These are phyloP conservation scores for Polydrusus pterygomalis DNA, from an alignment of 2,888 invertebrate species.

Conservation along the genomic window DNA sequence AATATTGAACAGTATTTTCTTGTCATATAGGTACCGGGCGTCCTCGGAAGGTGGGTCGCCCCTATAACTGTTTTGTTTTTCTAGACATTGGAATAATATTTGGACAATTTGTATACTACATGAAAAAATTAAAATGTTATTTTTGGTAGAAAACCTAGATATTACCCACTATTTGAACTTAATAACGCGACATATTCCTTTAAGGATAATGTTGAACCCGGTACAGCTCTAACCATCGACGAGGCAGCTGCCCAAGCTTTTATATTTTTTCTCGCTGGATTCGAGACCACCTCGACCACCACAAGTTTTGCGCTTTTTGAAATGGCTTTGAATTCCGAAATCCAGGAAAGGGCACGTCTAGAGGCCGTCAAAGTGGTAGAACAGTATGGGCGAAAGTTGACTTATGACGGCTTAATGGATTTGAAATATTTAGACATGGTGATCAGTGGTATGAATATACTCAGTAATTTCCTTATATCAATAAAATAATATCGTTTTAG, in stretches of 20 bases:
- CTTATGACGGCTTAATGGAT: slow-evolving; percentile 71
- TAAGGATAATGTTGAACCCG: slow-evolving; percentile 38
- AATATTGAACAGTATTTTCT: too few relatives aligned
- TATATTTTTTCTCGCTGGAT: slow-evolving; percentile 73
- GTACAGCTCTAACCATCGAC: slow-evolving; percentile 65
- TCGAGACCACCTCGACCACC: slow-evolving; percentile 74
- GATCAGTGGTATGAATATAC: slow-evolving; percentile 65
- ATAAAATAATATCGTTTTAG: too few relatives aligned
- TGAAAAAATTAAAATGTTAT: too few relatives aligned
- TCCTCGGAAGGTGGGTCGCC: too few relatives aligned
- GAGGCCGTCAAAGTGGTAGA: slow-evolving; percentile 69
- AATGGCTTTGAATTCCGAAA: slow-evolving; percentile 69
- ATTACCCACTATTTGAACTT: too few relatives aligned
- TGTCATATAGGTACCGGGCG: too few relatives aligned
- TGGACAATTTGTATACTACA: too few relatives aligned
- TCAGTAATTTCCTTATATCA: background rate
- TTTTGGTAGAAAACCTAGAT: too few relatives aligned
- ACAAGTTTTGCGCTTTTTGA: slow-evolving; percentile 72
- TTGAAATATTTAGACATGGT: slow-evolving; percentile 73
- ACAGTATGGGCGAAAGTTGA: slow-evolving; percentile 66
- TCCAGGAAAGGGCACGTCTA: slow-evolving; percentile 70
- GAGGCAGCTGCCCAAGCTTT: slow-evolving; percentile 72
- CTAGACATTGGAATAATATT: too few relatives aligned
- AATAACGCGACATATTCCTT: slow-evolving; percentile 6
- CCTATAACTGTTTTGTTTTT: too few relatives aligned